These are phyloP conservation scores for Aplodontia rufa DNA, from an alignment of 2,113 vertebrate genomes.

Conservation along the genomic window DNA sequence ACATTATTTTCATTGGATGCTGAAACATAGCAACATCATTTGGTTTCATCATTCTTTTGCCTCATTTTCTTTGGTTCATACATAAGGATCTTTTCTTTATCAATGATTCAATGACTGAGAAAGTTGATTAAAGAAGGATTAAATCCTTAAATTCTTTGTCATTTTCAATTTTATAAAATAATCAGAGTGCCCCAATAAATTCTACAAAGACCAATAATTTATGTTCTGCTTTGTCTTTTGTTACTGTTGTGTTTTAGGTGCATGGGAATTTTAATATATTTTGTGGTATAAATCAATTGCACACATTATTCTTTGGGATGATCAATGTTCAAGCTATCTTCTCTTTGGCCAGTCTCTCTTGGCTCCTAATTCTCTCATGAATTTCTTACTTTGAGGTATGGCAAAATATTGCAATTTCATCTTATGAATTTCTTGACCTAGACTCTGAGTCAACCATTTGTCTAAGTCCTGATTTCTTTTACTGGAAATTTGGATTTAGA, in stretches of 20 bases:
- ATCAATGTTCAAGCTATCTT: not conserved
- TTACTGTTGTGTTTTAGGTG: slow-evolving; percentile 10
- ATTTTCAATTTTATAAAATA: not conserved
- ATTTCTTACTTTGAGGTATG: not conserved
- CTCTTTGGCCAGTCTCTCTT: not conserved
- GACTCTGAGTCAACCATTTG: not conserved
- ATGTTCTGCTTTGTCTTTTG: not conserved
- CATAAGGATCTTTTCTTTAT: not conserved
- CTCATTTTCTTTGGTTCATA: not conserved
- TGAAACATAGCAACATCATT: not conserved
- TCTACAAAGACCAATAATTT: not conserved
- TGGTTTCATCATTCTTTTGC: not conserved
- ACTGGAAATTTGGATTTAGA: not conserved
- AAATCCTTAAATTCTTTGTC: not conserved
- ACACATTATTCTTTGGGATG: not conserved
- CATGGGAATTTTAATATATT: not conserved
- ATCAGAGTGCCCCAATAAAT: not conserved
- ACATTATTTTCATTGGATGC: not conserved
- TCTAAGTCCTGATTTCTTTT: not conserved
- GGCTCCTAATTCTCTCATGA: not conserved
- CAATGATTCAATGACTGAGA: not conserved
- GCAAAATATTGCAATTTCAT: not conserved
- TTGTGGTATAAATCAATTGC: not conserved
- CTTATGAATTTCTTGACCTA: not conserved
- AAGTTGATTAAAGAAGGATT: not conserved